phyloP scores from a whole-genome alignment of 2,888 invertebrate genomes.

The Alitta virens region DNA sequence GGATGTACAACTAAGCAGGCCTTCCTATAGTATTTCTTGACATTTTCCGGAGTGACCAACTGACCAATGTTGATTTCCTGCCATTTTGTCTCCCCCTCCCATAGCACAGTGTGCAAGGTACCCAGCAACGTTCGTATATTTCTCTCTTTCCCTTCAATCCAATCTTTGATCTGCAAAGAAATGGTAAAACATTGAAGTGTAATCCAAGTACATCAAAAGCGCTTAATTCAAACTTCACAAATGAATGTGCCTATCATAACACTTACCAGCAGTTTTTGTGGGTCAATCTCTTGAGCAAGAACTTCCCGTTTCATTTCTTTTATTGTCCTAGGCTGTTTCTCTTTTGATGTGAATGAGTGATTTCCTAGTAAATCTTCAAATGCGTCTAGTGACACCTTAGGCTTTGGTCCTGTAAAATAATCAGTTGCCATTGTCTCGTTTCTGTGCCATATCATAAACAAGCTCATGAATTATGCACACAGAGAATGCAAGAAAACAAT shows the following conservation, averaged over 20 bases:
- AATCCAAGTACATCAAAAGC: not conserved
- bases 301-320: conserved; percentile 91
- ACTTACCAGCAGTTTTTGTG: conserved; percentile 78
- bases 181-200: too few relatives aligned
- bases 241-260: too few relatives aligned
- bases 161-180: conserved; percentile 65
- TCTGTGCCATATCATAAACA: not conserved
- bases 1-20: conserved; percentile 98
- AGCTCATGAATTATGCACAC: not conserved
- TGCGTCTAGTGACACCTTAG: conserved; percentile 66
- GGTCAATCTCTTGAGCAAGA: conserved; percentile 83
- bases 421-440: too few relatives aligned
- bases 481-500: not conserved
- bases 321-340: conserved; percentile 77
- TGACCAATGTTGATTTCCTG: conserved; percentile 91
- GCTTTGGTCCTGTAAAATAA: conserved; percentile 41
- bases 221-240: not conserved
- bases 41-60: conserved; percentile 84
- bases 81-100: conserved; percentile 89
- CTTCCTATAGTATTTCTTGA: conserved; percentile 91
- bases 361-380: conserved; percentile 89
- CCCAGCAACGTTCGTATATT: conserved; percentile 94
- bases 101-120: conserved; percentile 87
- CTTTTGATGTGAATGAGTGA: conserved; percentile 76
- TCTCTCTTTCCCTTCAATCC: conserved; percentile 90